Evolutionary conservation across 2,888 invertebrate species (phyloP).

Genomic region (Spisula subtruncata): DNA sequence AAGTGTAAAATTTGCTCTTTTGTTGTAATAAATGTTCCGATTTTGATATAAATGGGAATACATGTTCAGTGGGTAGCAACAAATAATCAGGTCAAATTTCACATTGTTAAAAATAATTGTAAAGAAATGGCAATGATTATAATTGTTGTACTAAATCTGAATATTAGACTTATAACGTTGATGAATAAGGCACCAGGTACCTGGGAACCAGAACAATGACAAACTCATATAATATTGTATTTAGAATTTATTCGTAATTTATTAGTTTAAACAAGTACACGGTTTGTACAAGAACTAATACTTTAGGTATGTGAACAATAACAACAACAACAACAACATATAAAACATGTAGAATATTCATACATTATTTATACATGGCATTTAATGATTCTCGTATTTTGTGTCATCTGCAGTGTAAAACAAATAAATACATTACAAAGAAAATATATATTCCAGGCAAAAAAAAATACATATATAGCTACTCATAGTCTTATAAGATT

Average conservation of each 20-base stretch:
- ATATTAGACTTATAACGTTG: too few species aligned
- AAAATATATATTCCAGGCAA: not conserved
- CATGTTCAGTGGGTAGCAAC: too few species aligned
- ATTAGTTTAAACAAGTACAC: slow-evolving; percentile 39
- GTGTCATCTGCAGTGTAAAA: slow-evolving; percentile 18
- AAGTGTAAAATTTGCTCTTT: too few species aligned
- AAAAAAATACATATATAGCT: too few species aligned
- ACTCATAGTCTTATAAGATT: too few species aligned
- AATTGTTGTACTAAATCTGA: too few species aligned
- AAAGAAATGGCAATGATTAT: too few species aligned
- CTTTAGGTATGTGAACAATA: slow-evolving; percentile 27
- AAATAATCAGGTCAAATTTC: too few species aligned
- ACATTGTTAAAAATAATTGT: too few species aligned
- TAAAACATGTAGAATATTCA: slow-evolving; percentile 7
- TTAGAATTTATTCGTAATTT: slow-evolving; percentile 34
- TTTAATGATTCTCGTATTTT: not conserved
- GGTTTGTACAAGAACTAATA: slow-evolving; percentile 46
- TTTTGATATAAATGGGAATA: too few species aligned
- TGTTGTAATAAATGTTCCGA: too few species aligned
- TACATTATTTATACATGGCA: slow-evolving; percentile 7
- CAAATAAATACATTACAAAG: not conserved
- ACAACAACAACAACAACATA: not conserved
- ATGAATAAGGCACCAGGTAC: not conserved
- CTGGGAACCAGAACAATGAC: not conserved
- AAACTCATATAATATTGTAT: not conserved